A percentile compares a stretch with the other conserved stretches of the same genome.
Evolutionary conservation across 2,113 vertebrate species (phyloP).

Genomic region (Microtus richardsoni): DNA sequence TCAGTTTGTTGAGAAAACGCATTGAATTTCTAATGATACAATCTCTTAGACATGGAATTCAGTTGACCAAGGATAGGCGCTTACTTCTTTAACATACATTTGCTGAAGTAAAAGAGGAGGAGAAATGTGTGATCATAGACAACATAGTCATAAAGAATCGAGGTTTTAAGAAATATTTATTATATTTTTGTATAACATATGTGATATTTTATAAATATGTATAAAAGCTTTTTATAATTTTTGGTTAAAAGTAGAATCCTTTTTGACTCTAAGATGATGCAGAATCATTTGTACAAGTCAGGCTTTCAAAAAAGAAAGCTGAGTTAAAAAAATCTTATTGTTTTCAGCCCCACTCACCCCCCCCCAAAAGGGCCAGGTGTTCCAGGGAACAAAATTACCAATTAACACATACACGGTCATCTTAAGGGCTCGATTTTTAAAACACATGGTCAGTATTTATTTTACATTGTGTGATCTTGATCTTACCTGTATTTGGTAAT

Average conservation of each 20-base stretch:
- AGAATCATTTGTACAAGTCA: background rate
- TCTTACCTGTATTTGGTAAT: background rate
- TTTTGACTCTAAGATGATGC: background rate
- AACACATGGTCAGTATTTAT: background rate
- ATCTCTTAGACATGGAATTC: background rate
- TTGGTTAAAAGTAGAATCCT: background rate
- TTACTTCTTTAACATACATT: background rate
- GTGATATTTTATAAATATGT: background rate
- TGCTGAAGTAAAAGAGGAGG: background rate
- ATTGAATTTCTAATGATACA: background rate
- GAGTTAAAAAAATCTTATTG: background rate
- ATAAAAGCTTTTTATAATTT: background rate
- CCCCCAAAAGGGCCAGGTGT: background rate
- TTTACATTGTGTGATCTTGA: background rate
- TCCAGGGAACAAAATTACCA: background rate
- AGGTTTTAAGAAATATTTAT: background rate
- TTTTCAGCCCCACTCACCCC: background rate
- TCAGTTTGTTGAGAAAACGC: background rate
- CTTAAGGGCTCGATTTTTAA: background rate
- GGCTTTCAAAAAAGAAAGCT: background rate
- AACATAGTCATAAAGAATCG: background rate
- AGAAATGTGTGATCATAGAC: background rate
- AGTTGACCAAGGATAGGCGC: too few relatives aligned
- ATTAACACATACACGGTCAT: background rate
- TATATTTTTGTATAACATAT: background rate